phyloP scores from a whole-genome alignment of 2,888 invertebrate genomes.

The Perizoma affinitatum region DNA sequence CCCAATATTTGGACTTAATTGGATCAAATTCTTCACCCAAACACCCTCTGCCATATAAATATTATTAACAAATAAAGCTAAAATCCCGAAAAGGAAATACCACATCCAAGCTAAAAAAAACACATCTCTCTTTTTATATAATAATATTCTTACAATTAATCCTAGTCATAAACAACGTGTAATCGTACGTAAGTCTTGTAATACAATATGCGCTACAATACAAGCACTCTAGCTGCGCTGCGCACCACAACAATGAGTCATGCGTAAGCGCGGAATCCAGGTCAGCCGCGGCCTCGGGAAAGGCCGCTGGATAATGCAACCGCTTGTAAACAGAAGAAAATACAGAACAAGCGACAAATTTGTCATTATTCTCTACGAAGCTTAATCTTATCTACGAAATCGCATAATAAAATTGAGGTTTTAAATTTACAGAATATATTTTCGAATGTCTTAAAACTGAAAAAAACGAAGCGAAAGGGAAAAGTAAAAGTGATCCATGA shows the following conservation, averaged over 20 bases:
- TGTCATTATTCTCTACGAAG: no score
- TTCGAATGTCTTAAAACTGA: no score
- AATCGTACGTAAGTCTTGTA: conserved; percentile 24
- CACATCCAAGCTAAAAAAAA: conserved; percentile 30
- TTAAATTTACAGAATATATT: no score
- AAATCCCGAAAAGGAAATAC: conserved; percentile 1
- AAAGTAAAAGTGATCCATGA: no score
- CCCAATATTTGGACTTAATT: no score
- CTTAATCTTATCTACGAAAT: no score
- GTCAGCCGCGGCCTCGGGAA: conserved; percentile 70
- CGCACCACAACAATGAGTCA: conserved; percentile 71
- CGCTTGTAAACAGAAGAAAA: conserved; percentile 30
- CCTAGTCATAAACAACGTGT: conserved; percentile 37
- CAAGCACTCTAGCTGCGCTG: conserved; percentile 34
- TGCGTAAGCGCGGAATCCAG: conserved; percentile 64
- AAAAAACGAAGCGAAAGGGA: no score
- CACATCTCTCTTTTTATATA: conserved; percentile 28
- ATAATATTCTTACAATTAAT: conserved; percentile 33
- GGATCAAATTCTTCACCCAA: no score
- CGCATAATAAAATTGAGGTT: no score
- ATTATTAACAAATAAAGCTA: not conserved
- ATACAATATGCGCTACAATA: conserved; percentile 27
- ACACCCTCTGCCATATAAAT: no score
- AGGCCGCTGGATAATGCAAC: conserved; percentile 55
- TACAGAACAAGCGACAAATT: not conserved